Conservation (phyloP, 1,140 invertebrate species). For the Drosophila kanapiae region DNA sequence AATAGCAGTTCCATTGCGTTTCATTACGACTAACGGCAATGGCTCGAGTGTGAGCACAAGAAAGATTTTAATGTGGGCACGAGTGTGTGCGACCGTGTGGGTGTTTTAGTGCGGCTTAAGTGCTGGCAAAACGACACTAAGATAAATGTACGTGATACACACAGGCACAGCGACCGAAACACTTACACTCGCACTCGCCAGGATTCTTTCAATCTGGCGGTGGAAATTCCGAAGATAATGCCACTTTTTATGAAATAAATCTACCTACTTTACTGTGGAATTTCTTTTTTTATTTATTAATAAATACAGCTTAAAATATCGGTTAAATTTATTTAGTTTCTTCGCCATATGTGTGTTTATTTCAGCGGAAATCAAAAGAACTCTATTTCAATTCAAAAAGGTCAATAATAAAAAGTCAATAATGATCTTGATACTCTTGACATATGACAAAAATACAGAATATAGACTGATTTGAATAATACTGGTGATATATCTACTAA, state of each 20-base stretch:
- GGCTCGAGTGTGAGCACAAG: constrained; percentile 45
- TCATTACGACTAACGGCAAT: constrained; percentile 78
- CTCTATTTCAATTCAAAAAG: too few relatives aligned
- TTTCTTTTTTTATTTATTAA: not conserved
- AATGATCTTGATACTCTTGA: too few relatives aligned
- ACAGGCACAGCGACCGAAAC: constrained; percentile 25
- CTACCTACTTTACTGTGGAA: not conserved
- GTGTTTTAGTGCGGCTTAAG: constrained; percentile 78
- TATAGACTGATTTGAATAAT: too few relatives aligned
- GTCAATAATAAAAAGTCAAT: too few relatives aligned
- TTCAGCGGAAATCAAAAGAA: too few relatives aligned
- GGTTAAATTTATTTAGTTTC: too few relatives aligned
- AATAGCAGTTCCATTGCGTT: constrained; percentile 77
- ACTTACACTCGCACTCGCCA: constrained; percentile 28
- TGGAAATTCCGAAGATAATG: not conserved
- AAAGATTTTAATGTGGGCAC: constrained; percentile 51
- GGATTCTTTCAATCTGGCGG: not conserved
- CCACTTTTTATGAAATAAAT: not conserved
- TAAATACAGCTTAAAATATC: too few relatives aligned
- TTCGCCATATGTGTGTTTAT: too few relatives aligned
- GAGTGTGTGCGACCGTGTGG: constrained; percentile 32
- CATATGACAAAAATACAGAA: too few relatives aligned
- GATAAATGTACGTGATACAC: constrained; percentile 80
- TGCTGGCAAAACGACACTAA: constrained; percentile 80
- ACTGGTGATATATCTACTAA: too few relatives aligned